These are phyloP conservation scores for Pseudococcus jackbeardsleyi DNA, from an alignment of 2,888 invertebrate species.

Conservation along the genomic window DNA sequence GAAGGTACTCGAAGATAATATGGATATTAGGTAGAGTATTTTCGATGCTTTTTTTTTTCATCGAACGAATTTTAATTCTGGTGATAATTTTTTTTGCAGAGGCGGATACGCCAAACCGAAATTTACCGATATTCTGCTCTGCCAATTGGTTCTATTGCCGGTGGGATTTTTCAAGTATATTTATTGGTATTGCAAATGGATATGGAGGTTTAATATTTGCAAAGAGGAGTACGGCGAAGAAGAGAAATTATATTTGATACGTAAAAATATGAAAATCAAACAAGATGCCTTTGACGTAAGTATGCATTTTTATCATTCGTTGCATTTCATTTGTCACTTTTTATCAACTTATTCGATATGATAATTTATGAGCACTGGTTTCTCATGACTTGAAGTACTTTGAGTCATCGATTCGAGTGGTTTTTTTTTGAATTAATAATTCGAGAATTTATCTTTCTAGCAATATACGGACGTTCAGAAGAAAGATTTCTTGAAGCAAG, in stretches of 20 bases:
- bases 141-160: slow-evolving; percentile 85
- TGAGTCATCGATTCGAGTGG: neutral
- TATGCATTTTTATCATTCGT: slow-evolving; percentile 67
- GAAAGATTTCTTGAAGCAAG: slow-evolving; percentile 60
- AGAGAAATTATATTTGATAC: slow-evolving; percentile 87
- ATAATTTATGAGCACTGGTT: neutral
- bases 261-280: slow-evolving; percentile 87
- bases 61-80: too few species aligned
- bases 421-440: neutral
- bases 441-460: neutral
- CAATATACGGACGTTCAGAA: slow-evolving; percentile 61
- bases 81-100: slow-evolving; percentile 69
- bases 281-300: slow-evolving; percentile 85
- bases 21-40: slow-evolving; percentile 80
- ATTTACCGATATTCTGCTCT: slow-evolving; percentile 83
- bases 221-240: slow-evolving; percentile 84
- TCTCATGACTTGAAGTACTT: neutral
- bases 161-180: slow-evolving; percentile 80
- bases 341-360: too few species aligned
- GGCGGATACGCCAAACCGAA: slow-evolving; percentile 92
- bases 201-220: slow-evolving; percentile 82
- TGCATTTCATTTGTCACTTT: slow-evolving; percentile 36
- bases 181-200: slow-evolving; percentile 84
- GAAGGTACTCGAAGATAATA: slow-evolving; percentile 88
- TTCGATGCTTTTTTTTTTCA: neutral